Percentiles rank a stretch among this genome's conserved stretches.
Conservation (phyloP, 2,113 vertebrate species). For the Colistium nudipinnis region DNA sequence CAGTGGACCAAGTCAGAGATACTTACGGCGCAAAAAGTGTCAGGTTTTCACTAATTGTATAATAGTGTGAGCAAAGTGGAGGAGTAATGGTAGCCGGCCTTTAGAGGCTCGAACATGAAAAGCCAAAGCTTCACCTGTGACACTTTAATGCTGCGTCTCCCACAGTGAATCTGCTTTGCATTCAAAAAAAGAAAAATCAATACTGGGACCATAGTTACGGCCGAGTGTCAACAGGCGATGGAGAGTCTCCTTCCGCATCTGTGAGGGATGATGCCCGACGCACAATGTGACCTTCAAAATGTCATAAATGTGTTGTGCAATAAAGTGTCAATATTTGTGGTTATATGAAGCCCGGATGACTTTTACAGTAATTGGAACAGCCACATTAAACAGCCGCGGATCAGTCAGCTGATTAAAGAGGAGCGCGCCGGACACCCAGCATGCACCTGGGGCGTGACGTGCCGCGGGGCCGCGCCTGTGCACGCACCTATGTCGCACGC, state of each 20-base stretch:
- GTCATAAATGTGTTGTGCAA: conserved; percentile 99
- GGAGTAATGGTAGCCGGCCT: conserved; percentile 54
- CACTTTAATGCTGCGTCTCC: conserved; percentile 72
- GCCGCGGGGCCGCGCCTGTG: too few species aligned
- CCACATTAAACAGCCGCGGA: conserved; percentile 98
- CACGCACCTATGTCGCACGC: neutral
- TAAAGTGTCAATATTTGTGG: conserved; percentile 99
- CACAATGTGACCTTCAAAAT: conserved; percentile 99
- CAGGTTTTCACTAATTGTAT: conserved; percentile 16
- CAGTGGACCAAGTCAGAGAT: neutral
- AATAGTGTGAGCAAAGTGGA: conserved; percentile 21
- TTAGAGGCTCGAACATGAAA: conserved; percentile 65
- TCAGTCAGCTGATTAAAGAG: conserved; percentile 98
- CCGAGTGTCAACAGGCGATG: conserved; percentile 77
- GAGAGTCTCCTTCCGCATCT: conserved; percentile 87
- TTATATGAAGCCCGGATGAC: conserved; percentile 98
- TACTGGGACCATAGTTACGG: conserved; percentile 82
- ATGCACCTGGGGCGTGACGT: conserved; percentile 80
- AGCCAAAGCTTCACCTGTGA: conserved; percentile 71
- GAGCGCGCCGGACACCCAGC: conserved; percentile 80
- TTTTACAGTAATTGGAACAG: conserved; percentile 99
- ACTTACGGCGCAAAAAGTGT: neutral
- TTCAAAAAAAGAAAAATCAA: conserved; percentile 77
- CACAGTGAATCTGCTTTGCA: conserved; percentile 80
- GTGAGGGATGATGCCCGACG: conserved; percentile 97